These are phyloP conservation scores for Caenorhabditis briggsae DNA, from an alignment of 1,140 invertebrate genomes.

Conservation along the genomic window DNA sequence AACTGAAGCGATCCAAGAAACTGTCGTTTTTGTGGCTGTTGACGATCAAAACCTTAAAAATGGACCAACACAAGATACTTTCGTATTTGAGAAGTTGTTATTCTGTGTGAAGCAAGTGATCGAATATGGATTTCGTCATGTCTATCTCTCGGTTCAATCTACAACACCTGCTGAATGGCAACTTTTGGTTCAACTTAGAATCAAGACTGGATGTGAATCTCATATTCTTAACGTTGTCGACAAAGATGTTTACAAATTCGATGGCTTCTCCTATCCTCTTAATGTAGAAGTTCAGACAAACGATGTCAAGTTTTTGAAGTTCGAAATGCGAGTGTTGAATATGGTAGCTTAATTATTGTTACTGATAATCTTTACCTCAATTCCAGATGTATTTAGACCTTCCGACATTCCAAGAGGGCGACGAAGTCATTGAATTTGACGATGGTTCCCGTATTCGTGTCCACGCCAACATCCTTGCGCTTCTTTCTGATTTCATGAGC, in stretches of 20 bases:
- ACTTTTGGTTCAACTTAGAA: slow-evolving; percentile 43
- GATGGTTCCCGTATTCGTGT: slow-evolving; percentile 40
- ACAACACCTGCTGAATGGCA: slow-evolving; percentile 29
- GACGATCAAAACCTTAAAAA: slow-evolving; percentile 8
- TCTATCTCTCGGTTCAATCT: not conserved
- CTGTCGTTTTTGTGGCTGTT: not conserved
- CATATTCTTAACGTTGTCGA: slow-evolving; percentile 48
- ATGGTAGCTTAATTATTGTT: not conserved
- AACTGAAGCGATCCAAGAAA: not conserved
- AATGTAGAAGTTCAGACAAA: slow-evolving; percentile 10
- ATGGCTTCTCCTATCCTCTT: slow-evolving; percentile 16
- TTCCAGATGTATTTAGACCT: slow-evolving; percentile 34
- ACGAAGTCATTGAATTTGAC: slow-evolving; percentile 36
- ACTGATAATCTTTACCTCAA: not conserved
- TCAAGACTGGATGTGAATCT: slow-evolving; percentile 17
- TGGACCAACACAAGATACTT: not conserved
- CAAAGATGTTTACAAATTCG: slow-evolving; percentile 31
- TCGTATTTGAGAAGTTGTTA: not conserved
- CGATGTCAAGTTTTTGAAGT: slow-evolving; percentile 38
- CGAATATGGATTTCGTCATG: not conserved
- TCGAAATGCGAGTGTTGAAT: slow-evolving; percentile 8
- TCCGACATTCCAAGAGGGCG: slow-evolving; percentile 27
- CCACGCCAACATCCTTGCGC: slow-evolving; percentile 16
- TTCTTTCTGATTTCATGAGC: slow-evolving; percentile 9
- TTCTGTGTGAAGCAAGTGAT: slow-evolving; percentile 14